phyloP scores from a whole-genome alignment of 2,113 vertebrate genomes.

The Piaya cayana region DNA sequence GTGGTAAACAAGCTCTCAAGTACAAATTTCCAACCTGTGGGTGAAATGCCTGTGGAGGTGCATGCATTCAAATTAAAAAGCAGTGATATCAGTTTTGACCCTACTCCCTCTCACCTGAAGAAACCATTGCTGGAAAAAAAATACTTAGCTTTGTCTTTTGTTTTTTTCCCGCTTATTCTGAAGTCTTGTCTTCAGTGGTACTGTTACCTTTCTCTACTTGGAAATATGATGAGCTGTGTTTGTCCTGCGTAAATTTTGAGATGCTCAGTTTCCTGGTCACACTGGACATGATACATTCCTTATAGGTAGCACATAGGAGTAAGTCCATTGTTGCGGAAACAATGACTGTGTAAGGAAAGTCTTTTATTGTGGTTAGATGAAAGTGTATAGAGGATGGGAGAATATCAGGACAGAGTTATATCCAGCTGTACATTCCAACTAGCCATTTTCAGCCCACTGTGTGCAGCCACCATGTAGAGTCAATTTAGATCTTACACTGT shows the following conservation, averaged over 20 bases:
- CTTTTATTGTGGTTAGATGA: not conserved
- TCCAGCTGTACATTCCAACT: not conserved
- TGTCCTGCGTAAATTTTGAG: not conserved
- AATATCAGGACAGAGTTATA: not conserved
- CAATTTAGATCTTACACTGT: not conserved
- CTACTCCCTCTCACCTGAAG: not conserved
- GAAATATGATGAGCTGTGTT: not conserved
- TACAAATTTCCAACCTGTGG: not conserved
- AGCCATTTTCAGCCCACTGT: not conserved
- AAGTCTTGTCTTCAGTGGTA: not conserved
- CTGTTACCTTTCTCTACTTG: not conserved
- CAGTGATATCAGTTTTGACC: not conserved
- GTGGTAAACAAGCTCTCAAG: not conserved
- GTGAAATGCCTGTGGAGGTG: not conserved
- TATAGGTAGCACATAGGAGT: not conserved
- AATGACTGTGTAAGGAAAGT: not conserved
- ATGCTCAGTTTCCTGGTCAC: not conserved
- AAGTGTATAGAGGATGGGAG: not conserved
- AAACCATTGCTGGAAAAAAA: not conserved
- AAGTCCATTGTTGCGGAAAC: not conserved
- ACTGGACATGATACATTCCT: not conserved
- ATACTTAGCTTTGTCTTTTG: not conserved
- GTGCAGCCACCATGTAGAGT: not conserved
- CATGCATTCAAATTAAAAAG: not conserved
- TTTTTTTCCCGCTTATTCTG: rapidly evolving